Conservation (phyloP, 2,113 vertebrate species). For the Oxygymnocypris stewartii region DNA sequence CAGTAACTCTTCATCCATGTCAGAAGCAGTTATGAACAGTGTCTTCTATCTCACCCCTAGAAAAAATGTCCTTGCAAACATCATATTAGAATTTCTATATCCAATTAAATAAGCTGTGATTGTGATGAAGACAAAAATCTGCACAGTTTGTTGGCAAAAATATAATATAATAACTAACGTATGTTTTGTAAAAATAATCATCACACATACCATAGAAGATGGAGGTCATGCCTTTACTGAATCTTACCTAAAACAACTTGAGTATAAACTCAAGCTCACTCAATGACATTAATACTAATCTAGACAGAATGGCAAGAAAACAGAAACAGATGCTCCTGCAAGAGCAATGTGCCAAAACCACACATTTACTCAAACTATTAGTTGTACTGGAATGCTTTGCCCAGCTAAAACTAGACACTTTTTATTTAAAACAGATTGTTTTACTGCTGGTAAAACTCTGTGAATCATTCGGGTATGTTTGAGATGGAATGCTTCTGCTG, state of each 20-base stretch:
- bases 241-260: conserved; percentile 93
- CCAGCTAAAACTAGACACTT: neutral
- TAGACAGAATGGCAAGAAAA: neutral
- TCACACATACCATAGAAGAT: conserved; percentile 60
- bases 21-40: neutral
- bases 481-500: conserved; percentile 3
- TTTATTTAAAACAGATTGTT: conserved; percentile 4
- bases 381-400: neutral
- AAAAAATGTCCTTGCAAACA: neutral
- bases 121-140: neutral
- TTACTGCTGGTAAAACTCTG: neutral
- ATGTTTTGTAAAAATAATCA: neutral
- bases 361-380: neutral
- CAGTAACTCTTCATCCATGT: neutral
- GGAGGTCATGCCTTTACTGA: conserved; percentile 86
- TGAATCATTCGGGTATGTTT: neutral
- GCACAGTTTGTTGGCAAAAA: neutral
- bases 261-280: conserved; percentile 93
- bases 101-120: neutral
- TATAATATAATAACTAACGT: neutral
- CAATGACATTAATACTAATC: conserved; percentile 79
- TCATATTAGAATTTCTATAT: neutral
- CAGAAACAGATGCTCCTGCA: conserved; percentile 6
- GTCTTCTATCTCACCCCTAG: neutral
- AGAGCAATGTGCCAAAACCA: conserved; percentile 2